Percentiles rank a stretch among this genome's conserved stretches.
These are phyloP conservation scores for Erebia ligea DNA, from an alignment of 2,888 invertebrate genomes.

Conservation along the genomic window DNA sequence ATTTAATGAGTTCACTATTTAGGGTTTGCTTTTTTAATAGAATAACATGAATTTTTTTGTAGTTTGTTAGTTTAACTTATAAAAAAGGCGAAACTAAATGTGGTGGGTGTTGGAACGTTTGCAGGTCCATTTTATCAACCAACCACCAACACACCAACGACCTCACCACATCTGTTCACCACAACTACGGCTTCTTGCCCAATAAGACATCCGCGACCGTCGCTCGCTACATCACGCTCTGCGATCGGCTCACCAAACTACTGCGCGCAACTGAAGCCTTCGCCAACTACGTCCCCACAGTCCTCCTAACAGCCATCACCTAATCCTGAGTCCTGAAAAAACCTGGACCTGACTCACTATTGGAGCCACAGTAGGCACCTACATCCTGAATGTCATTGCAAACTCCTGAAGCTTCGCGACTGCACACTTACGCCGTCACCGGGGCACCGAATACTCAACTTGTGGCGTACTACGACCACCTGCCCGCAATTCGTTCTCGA, in stretches of 20 bases:
- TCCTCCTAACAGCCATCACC: constrained; percentile 75
- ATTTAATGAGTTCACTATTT: constrained; percentile 20
- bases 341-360: constrained; percentile 55
- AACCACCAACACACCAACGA: constrained; percentile 82
- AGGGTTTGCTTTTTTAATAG: constrained; percentile 25
- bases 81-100: constrained; percentile 71
- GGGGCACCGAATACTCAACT: constrained; percentile 65
- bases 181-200: constrained; percentile 79
- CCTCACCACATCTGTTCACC: constrained; percentile 82
- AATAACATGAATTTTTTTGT: constrained; percentile 29
- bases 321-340: constrained; percentile 59
- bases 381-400: constrained; percentile 63
- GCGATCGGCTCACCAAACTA: constrained; percentile 74
- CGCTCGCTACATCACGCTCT: constrained; percentile 72
- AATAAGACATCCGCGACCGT: constrained; percentile 76
- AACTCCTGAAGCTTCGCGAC: constrained; percentile 68
- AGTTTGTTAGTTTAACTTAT: constrained; percentile 42
- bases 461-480: constrained; percentile 61
- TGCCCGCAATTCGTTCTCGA: constrained; percentile 65
- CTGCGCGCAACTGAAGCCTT: constrained; percentile 73
- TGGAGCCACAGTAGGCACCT: constrained; percentile 65
- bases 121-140: constrained; percentile 83
- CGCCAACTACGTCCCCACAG: constrained; percentile 69
- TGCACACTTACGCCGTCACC: constrained; percentile 71
- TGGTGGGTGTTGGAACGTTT: constrained; percentile 84